Base-by-base conservation (phyloP, 2,113 vertebrate species). In the Syngnathus typhle region DNA sequence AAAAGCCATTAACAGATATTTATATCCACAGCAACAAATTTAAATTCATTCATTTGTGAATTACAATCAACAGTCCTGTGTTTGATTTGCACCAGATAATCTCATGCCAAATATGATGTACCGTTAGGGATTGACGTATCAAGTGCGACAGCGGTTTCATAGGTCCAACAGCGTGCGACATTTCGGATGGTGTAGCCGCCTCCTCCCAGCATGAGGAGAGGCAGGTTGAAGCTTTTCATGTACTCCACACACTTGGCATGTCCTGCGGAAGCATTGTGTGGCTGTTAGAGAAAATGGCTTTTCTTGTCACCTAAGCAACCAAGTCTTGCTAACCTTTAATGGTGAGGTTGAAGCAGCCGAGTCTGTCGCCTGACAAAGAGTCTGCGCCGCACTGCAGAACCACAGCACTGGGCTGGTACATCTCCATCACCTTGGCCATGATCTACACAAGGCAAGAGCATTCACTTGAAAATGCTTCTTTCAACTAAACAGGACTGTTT, bases 361-460 rank as follows among this genome's bases (percentile, higher is more conserved):
- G 89, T 56, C 97, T 84, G 87, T 99, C 97, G 55, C 97, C 97
- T 0, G 96, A 98, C 41, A 99, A 85, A 12, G 97, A 99, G 61
- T 99, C 97, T 0, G 97, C 97, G 46, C 97, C 97, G 27, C 97
- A 99, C 87, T 99, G 97, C 64, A 99, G 89, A 16, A 96, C 96
- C 11, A 99, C 96, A 0, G 96, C 97, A 2, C 96, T 99, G 61
- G 97, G 97, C 84, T 99, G 97, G 88, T 98, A 99, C 69, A 98
- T 99, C 92, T 99, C 97, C 97, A 99, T 99, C 81, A 99, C 97
- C 78, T 98, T 99, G 60, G 95, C 93, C 89, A 98, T 98, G 78
- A 99, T 95, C 97, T 99, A 65, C 36, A 74, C 13, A 74, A 75
- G 52, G 63, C 6, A 65, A 54, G 41, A 75, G 21, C 32, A 66